Evolutionary conservation across 2,888 invertebrate genomes (phyloP).

Genomic region (Athalia rosae): DNA sequence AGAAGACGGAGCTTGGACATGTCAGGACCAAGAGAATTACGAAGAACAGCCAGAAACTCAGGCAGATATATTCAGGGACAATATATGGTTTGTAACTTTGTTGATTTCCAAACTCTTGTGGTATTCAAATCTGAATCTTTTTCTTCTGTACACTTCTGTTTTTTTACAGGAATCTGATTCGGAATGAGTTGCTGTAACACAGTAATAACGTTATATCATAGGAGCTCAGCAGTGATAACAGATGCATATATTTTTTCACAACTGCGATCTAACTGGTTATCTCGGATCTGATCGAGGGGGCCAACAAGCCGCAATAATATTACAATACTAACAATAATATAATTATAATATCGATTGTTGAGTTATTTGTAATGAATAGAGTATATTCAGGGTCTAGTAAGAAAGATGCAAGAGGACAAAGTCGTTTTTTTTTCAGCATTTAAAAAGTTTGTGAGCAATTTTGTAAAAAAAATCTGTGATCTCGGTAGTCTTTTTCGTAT

Average conservation of each 20-base stretch:
- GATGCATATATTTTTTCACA: slow-evolving; percentile 37
- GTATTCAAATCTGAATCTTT: slow-evolving; percentile 23
- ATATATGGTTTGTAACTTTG: slow-evolving; percentile 64
- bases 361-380: slow-evolving; percentile 29
- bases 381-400: slow-evolving; percentile 28
- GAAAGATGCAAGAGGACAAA: slow-evolving; percentile 17
- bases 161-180: slow-evolving; percentile 65
- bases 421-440: not conserved
- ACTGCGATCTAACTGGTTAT: slow-evolving; percentile 16
- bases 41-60: slow-evolving; percentile 69
- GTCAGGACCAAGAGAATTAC: slow-evolving; percentile 64
- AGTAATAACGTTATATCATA: slow-evolving; percentile 19
- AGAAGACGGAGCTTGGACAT: slow-evolving; percentile 63
- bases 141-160: not conserved
- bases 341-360: slow-evolving; percentile 31
- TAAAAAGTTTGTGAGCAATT: not conserved
- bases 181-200: slow-evolving; percentile 52
- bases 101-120: not conserved
- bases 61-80: slow-evolving; percentile 69
- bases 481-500: slow-evolving; percentile 14
- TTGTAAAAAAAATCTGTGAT: slow-evolving; percentile 19
- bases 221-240: not conserved
- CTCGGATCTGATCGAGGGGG: slow-evolving; percentile 20
- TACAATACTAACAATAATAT: too few species aligned
- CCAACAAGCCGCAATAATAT: slow-evolving; percentile 29